phyloP scores from a whole-genome alignment of 1,140 invertebrate genomes.

The Adelges cooleyi region DNA sequence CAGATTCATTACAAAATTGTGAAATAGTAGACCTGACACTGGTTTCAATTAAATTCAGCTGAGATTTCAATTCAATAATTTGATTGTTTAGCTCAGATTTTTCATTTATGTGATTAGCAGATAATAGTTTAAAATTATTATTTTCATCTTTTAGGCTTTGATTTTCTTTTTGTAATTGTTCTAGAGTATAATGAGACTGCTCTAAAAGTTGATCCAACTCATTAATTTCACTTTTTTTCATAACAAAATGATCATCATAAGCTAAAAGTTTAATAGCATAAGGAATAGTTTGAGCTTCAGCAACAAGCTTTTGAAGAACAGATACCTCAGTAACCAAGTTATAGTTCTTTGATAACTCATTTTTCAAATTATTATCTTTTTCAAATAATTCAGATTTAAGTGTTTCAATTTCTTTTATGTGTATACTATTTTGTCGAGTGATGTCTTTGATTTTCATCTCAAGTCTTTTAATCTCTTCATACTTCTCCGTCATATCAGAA shows the following conservation, averaged over 20 bases:
- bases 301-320: not conserved
- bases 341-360: not conserved
- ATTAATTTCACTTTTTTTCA: not conserved
- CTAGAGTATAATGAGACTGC: not conserved
- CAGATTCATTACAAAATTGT: not conserved
- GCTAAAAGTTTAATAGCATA: not conserved
- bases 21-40: not conserved
- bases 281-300: not conserved
- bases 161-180: constrained; percentile 2
- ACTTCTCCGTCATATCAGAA: not conserved
- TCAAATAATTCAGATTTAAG: not conserved
- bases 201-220: not conserved
- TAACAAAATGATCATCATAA: not conserved
- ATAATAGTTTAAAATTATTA: not conserved
- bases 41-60: not conserved
- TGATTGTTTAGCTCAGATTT: not conserved
- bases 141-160: constrained; percentile 7
- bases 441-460: constrained; percentile 8
- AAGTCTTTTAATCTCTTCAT: constrained; percentile 17
- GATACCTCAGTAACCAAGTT: not conserved
- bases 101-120: not conserved
- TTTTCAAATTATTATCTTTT: not conserved
- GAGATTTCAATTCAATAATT: not conserved
- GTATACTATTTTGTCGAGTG: not conserved
- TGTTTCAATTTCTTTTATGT: constrained; percentile 5